These are phyloP conservation scores for Orthonychiurus folsomi DNA, from an alignment of 2,888 invertebrate genomes.

Conservation along the genomic window DNA sequence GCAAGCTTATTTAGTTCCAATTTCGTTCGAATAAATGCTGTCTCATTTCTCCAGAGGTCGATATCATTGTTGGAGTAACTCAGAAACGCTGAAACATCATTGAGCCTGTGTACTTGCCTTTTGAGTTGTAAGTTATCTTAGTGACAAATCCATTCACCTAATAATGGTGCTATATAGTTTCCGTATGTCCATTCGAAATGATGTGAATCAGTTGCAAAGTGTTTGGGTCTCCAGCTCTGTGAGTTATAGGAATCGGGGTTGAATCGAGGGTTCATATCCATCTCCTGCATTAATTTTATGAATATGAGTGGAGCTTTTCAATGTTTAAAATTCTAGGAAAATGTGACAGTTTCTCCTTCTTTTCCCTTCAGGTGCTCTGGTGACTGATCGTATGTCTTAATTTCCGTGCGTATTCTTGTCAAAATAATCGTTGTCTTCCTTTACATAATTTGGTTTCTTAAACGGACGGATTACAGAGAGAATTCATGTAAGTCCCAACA, in stretches of 20 bases:
- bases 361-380: constrained; percentile 18
- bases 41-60: constrained; percentile 21
- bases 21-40: constrained; percentile 22
- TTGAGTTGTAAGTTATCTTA: constrained; percentile 14
- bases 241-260: constrained; percentile 24
- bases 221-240: constrained; percentile 15
- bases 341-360: constrained; percentile 26
- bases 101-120: no score
- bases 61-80: background rate
- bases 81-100: no score
- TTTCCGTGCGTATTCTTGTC: constrained; percentile 24
- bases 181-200: constrained; percentile 13
- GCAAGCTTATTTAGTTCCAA: no score
- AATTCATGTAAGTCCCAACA: no score
- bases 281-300: constrained; percentile 34
- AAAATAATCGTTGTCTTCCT: background rate
- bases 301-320: constrained; percentile 28
- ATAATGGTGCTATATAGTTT: constrained; percentile 18
- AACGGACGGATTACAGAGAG: no score
- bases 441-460: no score
- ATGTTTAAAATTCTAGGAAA: constrained; percentile 36
- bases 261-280: no score
- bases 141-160: constrained; percentile 35
- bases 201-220: constrained; percentile 25
- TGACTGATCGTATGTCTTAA: constrained; percentile 24